phyloP scores from a whole-genome alignment of 2,888 invertebrate species.

The Acrobasis suavella region DNA sequence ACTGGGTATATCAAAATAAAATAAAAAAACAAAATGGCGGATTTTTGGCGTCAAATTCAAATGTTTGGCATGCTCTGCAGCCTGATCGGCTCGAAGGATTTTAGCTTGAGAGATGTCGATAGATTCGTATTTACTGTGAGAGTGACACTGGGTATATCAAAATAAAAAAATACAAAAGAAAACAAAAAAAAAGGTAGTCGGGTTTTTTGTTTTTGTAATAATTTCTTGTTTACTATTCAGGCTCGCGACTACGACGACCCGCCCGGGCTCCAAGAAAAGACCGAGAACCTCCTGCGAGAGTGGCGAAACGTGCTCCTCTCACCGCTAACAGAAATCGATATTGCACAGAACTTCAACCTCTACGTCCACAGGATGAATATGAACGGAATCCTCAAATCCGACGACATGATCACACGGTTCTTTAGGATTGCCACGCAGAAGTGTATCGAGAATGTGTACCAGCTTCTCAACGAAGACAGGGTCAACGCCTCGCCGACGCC shows the following conservation, averaged over 20 bases:
- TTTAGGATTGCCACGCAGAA: constrained; percentile 98
- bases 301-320: constrained; percentile 97
- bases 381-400: constrained; percentile 94
- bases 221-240: constrained; percentile 41
- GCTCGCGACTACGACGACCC: constrained; percentile 94
- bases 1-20: too few species aligned
- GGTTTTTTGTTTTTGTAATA: too few species aligned
- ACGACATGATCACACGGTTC: constrained; percentile 98
- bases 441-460: constrained; percentile 97
- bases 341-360: constrained; percentile 94
- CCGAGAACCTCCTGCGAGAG: constrained; percentile 95
- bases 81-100: too few species aligned
- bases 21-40: too few species aligned
- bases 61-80: too few species aligned
- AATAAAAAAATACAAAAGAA: too few species aligned
- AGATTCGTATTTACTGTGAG: too few species aligned
- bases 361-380: constrained; percentile 99
- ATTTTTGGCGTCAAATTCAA: too few species aligned
- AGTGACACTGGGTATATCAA: too few species aligned
- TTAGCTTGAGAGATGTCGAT: too few species aligned
- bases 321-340: constrained; percentile 90
- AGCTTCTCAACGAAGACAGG: constrained; percentile 88
- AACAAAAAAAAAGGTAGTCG: too few species aligned
- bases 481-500: constrained; percentile 85
- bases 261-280: constrained; percentile 96